A percentile compares a stretch with the other conserved stretches of the same genome.
Evolutionary conservation across 2,797 vertebrate genomes (phyloP).

Genomic region (Amblyraja radiata): DNA sequence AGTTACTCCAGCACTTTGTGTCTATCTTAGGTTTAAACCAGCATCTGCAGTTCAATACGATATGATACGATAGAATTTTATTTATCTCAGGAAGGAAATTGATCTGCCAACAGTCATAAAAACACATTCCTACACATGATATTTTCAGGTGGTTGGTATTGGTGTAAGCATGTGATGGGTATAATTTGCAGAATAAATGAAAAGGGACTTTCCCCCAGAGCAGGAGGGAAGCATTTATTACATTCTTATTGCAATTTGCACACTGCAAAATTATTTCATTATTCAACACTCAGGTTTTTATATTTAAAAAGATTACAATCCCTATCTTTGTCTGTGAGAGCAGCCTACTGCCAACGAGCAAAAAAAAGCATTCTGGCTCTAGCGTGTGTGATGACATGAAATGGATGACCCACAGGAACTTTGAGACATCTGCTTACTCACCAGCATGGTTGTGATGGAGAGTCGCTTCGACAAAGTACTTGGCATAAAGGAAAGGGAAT

Average conservation of each 20-base stretch:
- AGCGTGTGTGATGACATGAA: background rate
- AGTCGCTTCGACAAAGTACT: background rate
- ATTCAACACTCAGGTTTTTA: background rate
- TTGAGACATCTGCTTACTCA: background rate
- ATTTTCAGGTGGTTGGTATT: background rate
- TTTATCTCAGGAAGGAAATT: too few species aligned
- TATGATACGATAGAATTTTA: too few species aligned
- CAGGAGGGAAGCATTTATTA: background rate
- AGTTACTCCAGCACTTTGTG: too few species aligned
- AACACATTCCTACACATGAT: background rate
- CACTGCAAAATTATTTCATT: background rate
- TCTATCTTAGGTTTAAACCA: too few species aligned
- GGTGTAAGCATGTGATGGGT: background rate
- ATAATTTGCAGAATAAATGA: background rate
- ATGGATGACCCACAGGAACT: background rate
- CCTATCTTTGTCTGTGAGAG: too few species aligned
- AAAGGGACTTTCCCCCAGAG: background rate
- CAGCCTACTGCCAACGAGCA: background rate
- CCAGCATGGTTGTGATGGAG: background rate
- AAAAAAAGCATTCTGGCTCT: background rate
- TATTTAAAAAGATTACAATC: too few species aligned
- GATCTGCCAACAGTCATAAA: too few species aligned
- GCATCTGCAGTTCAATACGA: too few species aligned
- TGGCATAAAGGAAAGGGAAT: background rate
- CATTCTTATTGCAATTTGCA: background rate